Evolutionary conservation across 2,888 invertebrate species (phyloP), one percentile per base, ranked within the genome.

Genomic region (Himalopsyche anomala): DNA sequence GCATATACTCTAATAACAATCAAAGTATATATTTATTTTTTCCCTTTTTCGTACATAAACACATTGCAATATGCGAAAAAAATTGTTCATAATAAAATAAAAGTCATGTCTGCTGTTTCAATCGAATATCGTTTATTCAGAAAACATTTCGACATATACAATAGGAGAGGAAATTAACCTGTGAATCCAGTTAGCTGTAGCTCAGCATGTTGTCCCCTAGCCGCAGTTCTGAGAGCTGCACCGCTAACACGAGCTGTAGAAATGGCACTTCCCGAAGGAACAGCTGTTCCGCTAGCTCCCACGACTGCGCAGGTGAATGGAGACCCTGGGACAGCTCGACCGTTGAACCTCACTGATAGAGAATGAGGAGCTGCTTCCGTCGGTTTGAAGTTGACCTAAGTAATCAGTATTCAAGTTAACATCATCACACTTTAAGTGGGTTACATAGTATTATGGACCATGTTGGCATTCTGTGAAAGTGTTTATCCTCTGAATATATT

Each of bases 361-460:
- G 96, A 96, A 92, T 99, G 99, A 0, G 96, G 95, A 3, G 98
- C 97, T 0, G 98, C 96, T 92, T 98, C 98, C 54, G 97, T 97
- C 0, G 99, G 99, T 90, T 98, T 98, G 93, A 99, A 99, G 92
- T 99, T 99, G 38, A 97, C 97, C 91, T 95, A 92, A 0, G 9
- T 45, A 45, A 45, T 45, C 11, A 9, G 11, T 45, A 45, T 45
- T 11, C 8, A 45, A 45, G 45, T 9, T 45, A 45, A 45, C 45
- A 45, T 9, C 9, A 2, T 5, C 11, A 45, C 11, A 45, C 2
- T 45, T 45, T 45, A 28, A 28, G 28, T 28, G 28, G 28, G 28
- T 28, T 28, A 28, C 1, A 28, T 28, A 28, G 28, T 28, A 28
- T 28, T 28, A 28, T 28, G 28, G 28, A 28, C 28, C 28, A 28